Conservation (phyloP, 2,113 vertebrate species). For the Condylura cristata region DNA sequence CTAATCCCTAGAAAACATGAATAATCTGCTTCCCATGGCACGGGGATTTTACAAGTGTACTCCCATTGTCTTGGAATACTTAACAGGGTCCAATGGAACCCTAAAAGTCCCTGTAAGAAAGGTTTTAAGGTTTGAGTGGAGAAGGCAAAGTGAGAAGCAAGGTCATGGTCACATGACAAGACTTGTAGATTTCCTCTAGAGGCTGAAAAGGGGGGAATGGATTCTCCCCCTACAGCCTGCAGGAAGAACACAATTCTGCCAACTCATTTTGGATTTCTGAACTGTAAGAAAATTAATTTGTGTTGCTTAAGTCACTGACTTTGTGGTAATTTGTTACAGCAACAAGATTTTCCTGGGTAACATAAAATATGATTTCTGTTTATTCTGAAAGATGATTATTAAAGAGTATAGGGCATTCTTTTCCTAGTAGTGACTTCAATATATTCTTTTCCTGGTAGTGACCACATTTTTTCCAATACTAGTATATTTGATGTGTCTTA, state of each 20-base stretch:
- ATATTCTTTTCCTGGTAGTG: no score
- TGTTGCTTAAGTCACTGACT: neutral
- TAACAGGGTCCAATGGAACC: no score
- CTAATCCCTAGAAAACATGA: neutral
- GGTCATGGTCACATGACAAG: neutral
- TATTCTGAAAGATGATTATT: constrained; percentile 11
- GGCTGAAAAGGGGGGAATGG: neutral
- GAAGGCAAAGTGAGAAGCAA: neutral
- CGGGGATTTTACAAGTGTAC: neutral
- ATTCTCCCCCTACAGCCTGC: neutral
- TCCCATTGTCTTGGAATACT: neutral
- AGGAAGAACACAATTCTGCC: neutral
- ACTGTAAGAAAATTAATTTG: neutral
- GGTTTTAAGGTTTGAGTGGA: no score
- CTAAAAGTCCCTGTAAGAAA: neutral
- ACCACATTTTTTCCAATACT: neutral
- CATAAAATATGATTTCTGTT: constrained; percentile 5
- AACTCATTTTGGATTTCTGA: neutral
- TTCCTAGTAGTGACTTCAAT: neutral
- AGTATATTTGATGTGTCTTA: neutral
- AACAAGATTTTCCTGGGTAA: neutral
- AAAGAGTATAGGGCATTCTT: neutral
- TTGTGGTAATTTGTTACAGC: neutral
- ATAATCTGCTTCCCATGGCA: neutral
- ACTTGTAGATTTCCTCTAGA: neutral